Evolutionary conservation across 2,888 invertebrate genomes (phyloP).

Genomic region (Mythimna albipuncta): DNA sequence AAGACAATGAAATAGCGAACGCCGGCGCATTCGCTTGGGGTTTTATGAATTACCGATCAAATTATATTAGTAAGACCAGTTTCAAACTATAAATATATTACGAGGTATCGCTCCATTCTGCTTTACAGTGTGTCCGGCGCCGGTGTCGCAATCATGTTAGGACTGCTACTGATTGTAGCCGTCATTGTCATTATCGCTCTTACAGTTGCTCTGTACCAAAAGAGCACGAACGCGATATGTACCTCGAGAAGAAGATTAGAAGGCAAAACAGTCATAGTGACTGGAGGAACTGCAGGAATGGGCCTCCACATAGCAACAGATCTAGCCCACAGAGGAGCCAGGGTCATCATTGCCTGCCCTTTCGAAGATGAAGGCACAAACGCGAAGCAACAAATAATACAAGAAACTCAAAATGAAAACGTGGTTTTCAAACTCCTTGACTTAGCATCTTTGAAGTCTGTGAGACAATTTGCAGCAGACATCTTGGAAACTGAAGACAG

Average conservation of each 20-base stretch:
- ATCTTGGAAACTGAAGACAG: slow-evolving; percentile 92
- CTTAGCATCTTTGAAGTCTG: slow-evolving; percentile 93
- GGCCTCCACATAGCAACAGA: slow-evolving; percentile 78
- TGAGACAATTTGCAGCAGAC: slow-evolving; percentile 94
- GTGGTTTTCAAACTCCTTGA: slow-evolving; percentile 93
- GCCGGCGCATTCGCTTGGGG: no score
- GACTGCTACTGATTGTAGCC: slow-evolving; percentile 29
- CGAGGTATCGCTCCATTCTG: background rate
- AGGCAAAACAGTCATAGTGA: slow-evolving; percentile 68
- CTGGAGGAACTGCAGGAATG: slow-evolving; percentile 81
- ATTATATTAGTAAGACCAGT: background rate
- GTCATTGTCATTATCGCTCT: slow-evolving; percentile 42
- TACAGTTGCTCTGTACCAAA: slow-evolving; percentile 47
- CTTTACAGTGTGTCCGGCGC: slow-evolving; percentile 19
- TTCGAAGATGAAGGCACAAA: slow-evolving; percentile 73
- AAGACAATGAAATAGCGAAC: no score
- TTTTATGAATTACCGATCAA: background rate
- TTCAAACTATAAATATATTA: background rate
- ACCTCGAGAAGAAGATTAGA: slow-evolving; percentile 57
- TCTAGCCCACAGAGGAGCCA: slow-evolving; percentile 77
- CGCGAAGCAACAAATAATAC: slow-evolving; percentile 90
- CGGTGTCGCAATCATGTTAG: slow-evolving; percentile 34
- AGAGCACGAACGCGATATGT: slow-evolving; percentile 66
- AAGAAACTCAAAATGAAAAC: slow-evolving; percentile 91
- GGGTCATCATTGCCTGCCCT: slow-evolving; percentile 79